Base-by-base conservation (phyloP, 1,140 invertebrate species). In the Coenobita brevimanus region DNA sequence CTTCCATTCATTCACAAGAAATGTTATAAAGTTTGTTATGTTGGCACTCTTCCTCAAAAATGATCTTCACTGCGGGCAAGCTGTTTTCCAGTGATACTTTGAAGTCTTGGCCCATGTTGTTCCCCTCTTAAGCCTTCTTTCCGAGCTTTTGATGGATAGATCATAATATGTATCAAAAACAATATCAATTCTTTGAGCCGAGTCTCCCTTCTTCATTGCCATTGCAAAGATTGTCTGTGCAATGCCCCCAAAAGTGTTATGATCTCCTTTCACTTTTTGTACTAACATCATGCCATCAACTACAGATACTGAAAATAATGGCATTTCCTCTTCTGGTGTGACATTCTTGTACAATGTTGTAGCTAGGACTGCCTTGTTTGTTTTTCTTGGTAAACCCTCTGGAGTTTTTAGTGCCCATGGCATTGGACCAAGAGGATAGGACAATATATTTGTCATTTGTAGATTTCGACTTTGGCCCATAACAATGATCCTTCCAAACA, bases 401-500 rank as follows among this genome's bases (percentile, higher is more conserved):
- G 43, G 41, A 27, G 13, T 50, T 36, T 36, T 69, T 24, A 82
- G n/a, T 33, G 38, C 62, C 81, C 78, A 80, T 67, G 78, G 78
- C 43, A 80, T 17, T 15, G 78, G 78, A 4, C 78, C 54, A 8
- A 67, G 46, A 57, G 78, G 78, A 54, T 57, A 30, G 43, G 41
- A 15, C 3, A 80, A 50, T 67, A 80, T 33, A 80, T 67, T 50
- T 54, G 30, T 30, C 78, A 80, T 80, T 30, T 80, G 78, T 21
- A 80, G 54, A 15, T 80, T 80, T 60, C 78, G 43, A 30, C 41
- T 50, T 60, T 80, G 78, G 10, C 43, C 78, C 43, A 54, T 80
- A 27, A 80, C 78, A 80, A 80, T 57, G 27, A 80, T 80, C 10
- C 78, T 10, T 15, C 78, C 78, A 80, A 80, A 80, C 27, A 80